These are phyloP conservation scores for Drosophila kikkawai DNA, from an alignment of 1,140 invertebrate species.

Conservation along the genomic window DNA sequence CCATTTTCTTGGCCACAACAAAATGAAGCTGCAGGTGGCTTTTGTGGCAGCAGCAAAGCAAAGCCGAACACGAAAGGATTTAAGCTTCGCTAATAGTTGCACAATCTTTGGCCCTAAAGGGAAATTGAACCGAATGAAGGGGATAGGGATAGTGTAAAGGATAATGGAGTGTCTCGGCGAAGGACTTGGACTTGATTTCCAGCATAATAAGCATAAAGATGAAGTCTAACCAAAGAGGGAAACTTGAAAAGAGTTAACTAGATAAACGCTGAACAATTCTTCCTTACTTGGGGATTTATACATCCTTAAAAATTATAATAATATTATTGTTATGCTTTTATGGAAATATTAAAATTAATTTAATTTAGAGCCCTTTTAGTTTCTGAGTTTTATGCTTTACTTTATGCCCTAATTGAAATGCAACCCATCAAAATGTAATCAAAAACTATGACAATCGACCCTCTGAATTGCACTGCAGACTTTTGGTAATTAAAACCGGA, in stretches of 20 bases:
- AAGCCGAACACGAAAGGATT: constrained; percentile 47
- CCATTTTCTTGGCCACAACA: constrained; percentile 18
- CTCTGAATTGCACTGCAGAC: constrained; percentile 9
- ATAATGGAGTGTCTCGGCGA: constrained; percentile 2
- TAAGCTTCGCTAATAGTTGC: constrained; percentile 45
- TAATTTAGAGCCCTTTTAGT: background rate
- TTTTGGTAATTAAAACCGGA: constrained; percentile 56
- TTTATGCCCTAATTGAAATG: constrained; percentile 4
- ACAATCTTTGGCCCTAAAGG: constrained; percentile 30
- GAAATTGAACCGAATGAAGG: constrained; percentile 35
- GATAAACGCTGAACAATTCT: background rate
- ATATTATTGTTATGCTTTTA: background rate
- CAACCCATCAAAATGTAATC: constrained; percentile 2
- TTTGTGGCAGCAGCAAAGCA: constrained; percentile 17
- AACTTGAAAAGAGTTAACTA: constrained; percentile 15
- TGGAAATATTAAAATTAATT: background rate
- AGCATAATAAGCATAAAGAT: constrained; percentile 17
- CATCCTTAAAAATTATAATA: background rate
- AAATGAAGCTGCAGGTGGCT: constrained; percentile 65
- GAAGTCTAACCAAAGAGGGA: background rate
- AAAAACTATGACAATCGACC: background rate
- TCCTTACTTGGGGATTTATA: background rate
- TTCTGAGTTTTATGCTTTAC: background rate
- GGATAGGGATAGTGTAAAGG: background rate
- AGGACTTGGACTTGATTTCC: constrained; percentile 3